Evolutionary conservation across 2,888 invertebrate species (phyloP).

Genomic region (Pseudococcus viburni): DNA sequence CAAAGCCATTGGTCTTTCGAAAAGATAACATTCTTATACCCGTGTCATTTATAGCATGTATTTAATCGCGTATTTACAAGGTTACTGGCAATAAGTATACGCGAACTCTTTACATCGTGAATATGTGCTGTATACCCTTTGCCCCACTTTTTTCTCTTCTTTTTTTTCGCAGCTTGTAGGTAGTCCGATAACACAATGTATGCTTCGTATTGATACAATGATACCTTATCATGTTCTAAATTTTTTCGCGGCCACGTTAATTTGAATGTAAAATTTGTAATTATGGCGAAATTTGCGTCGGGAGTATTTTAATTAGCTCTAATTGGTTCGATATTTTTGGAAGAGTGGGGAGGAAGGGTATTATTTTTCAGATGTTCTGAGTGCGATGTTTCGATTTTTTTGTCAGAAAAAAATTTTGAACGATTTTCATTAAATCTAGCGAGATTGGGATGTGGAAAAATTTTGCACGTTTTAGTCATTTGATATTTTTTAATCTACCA

Average conservation of each 20-base stretch:
- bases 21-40: slow-evolving; percentile 23
- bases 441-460: too few relatives aligned
- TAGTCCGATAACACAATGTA: slow-evolving; percentile 36
- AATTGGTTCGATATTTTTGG: background rate
- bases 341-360: background rate
- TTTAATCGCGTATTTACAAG: slow-evolving; percentile 36
- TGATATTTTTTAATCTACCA: too few relatives aligned
- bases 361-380: too few relatives aligned
- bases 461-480: too few relatives aligned
- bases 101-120: background rate
- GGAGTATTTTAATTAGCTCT: background rate
- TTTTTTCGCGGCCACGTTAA: background rate
- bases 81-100: slow-evolving; percentile 14
- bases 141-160: background rate
- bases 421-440: too few relatives aligned
- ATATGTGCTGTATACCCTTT: slow-evolving; percentile 26
- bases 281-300: background rate
- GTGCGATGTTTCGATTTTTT: too few relatives aligned
- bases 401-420: too few relatives aligned
- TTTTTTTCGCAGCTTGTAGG: background rate
- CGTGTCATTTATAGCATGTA: slow-evolving; percentile 38
- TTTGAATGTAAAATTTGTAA: background rate
- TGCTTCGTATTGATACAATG: slow-evolving; percentile 27
- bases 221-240: background rate
- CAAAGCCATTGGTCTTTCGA: slow-evolving; percentile 23